phyloP scores from a whole-genome alignment of 1,140 invertebrate species.

The Drosophila sechellia region DNA sequence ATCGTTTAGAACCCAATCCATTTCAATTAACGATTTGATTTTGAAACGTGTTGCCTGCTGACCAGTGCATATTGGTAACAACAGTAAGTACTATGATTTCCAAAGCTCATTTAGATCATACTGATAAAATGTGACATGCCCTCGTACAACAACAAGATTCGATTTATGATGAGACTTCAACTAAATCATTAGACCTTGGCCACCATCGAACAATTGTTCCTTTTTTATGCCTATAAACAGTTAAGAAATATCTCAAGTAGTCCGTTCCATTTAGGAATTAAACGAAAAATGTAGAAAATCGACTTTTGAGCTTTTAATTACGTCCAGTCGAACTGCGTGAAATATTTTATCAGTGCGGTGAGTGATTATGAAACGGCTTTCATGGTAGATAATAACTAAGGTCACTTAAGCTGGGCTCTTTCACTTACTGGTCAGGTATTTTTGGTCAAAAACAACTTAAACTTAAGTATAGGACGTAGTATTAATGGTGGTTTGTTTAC shows the following conservation, averaged over 20 bases:
- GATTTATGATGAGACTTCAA: slow-evolving; percentile 10
- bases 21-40: slow-evolving; percentile 6
- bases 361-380: slow-evolving; percentile 11
- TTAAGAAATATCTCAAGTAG: slow-evolving; percentile 18
- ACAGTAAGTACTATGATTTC: slow-evolving; percentile 16
- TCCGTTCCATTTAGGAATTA: not conserved
- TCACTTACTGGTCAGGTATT: slow-evolving; percentile 13
- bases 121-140: slow-evolving; percentile 26
- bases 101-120: slow-evolving; percentile 18
- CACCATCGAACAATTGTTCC: slow-evolving; percentile 4
- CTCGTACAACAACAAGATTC: slow-evolving; percentile 5
- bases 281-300: slow-evolving; percentile 18
- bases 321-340: slow-evolving; percentile 28
- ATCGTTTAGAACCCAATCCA: not conserved
- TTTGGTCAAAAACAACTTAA: not conserved
- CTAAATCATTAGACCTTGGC: slow-evolving; percentile 24
- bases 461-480: not conserved
- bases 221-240: slow-evolving; percentile 22
- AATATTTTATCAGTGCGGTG: slow-evolving; percentile 35
- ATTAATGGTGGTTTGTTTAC: slow-evolving; percentile 4
- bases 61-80: slow-evolving; percentile 22
- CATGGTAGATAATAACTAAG: slow-evolving; percentile 6
- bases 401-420: not conserved
- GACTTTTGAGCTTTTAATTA: slow-evolving; percentile 51
- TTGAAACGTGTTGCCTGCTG: not conserved